Evolutionary conservation across 2,113 vertebrate species (phyloP).

Genomic region (Neolamprologus fasciatus): DNA sequence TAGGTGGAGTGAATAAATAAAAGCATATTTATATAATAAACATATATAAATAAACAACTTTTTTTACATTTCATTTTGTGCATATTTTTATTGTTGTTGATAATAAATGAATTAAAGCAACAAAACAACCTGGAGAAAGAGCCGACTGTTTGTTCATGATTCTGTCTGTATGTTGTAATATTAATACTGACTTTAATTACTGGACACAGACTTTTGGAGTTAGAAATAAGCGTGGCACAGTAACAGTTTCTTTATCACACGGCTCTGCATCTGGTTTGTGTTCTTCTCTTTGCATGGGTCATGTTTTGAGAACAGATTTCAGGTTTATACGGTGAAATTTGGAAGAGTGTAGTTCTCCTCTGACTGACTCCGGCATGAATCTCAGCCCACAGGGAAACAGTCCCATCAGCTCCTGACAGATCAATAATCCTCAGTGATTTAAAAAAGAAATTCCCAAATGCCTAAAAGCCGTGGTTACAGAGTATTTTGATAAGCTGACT

Average conservation of each 20-base stretch:
- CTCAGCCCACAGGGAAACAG: background rate
- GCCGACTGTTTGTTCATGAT: background rate
- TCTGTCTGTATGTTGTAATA: background rate
- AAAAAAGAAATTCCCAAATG: rapidly evolving
- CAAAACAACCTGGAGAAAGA: background rate
- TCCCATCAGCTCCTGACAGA: background rate
- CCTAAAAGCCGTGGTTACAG: background rate
- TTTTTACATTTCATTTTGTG: background rate
- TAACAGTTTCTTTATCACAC: rapidly evolving
- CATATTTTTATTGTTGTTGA: background rate
- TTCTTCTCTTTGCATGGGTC: background rate
- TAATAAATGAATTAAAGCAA: background rate
- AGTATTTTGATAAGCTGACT: background rate
- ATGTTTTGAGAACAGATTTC: background rate
- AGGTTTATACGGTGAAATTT: background rate
- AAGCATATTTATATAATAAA: background rate
- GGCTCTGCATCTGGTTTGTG: background rate
- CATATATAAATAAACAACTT: background rate
- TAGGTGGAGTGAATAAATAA: background rate
- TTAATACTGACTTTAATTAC: background rate
- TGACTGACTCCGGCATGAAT: background rate
- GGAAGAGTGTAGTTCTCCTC: background rate
- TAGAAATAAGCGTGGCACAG: background rate
- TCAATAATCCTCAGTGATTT: background rate
- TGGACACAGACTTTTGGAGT: rapidly evolving